Conservation (phyloP, 1,140 invertebrate species). For the Heliconius eleuchia region DNA sequence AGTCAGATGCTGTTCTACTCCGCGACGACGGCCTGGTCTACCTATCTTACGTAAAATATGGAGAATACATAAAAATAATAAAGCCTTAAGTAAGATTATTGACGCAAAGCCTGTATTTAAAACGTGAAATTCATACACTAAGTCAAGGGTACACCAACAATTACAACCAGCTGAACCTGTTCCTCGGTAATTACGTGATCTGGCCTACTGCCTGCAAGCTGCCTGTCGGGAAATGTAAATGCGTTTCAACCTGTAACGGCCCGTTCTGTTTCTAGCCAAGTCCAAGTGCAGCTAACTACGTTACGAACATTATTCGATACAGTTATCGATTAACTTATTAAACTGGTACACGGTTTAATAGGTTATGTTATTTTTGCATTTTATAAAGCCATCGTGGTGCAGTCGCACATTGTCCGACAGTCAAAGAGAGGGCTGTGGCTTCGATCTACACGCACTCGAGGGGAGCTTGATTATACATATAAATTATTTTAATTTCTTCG, state of each 20-base stretch:
- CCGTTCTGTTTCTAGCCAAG: neutral
- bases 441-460: no score
- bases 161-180: neutral
- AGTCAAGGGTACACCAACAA: constrained; percentile 3
- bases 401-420: no score
- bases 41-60: no score
- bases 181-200: constrained; percentile 2
- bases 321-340: neutral
- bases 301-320: neutral
- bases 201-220: neutral
- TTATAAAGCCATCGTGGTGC: no score
- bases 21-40: no score
- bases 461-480: no score
- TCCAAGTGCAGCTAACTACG: neutral
- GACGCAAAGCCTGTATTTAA: neutral
- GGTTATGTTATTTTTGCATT: no score
- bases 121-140: constrained; percentile 8
- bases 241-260: constrained; percentile 1
- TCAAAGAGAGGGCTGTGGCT: no score
- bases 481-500: no score
- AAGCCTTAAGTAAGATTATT: neutral
- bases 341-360: no score
- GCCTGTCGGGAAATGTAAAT: constrained; percentile 8
- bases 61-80: neutral
- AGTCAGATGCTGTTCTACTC: no score